A percentile compares a stretch with the other conserved stretches of the same genome.
phyloP scores from a whole-genome alignment of 2,113 vertebrate species.

The Zapus hudsonius region DNA sequence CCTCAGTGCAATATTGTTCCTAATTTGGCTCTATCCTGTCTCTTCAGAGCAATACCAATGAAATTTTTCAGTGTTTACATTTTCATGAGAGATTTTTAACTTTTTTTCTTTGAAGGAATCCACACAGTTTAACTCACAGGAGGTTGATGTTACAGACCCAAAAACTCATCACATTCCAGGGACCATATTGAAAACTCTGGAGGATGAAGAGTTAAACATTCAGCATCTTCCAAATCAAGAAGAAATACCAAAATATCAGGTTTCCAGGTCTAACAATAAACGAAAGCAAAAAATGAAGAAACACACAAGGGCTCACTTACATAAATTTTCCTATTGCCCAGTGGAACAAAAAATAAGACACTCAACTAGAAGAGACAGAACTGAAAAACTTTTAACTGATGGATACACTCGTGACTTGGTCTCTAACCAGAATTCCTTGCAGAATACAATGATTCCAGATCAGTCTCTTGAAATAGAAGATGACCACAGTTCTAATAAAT shows the following conservation, averaged over 20 bases:
- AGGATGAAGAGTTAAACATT: constrained; percentile 68
- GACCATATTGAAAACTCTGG: constrained; percentile 42
- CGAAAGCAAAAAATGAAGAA: constrained; percentile 61
- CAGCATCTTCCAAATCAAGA: constrained; percentile 52
- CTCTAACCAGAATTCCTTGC: constrained; percentile 63
- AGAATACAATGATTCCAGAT: constrained; percentile 70
- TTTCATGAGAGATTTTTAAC: neutral
- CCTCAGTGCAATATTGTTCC: neutral
- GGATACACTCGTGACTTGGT: neutral
- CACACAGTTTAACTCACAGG: constrained; percentile 75
- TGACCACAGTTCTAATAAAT: neutral
- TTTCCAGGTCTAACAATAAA: constrained; percentile 40
- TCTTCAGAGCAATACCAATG: constrained; percentile 34
- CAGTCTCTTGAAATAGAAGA: constrained; percentile 58
- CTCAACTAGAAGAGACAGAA: constrained; percentile 14
- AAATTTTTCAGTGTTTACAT: neutral
- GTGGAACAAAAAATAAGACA: constrained; percentile 67
- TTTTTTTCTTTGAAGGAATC: constrained; percentile 82
- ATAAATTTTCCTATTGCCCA: constrained; percentile 49
- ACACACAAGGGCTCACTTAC: constrained; percentile 29
- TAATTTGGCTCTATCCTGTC: neutral
- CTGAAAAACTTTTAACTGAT: neutral
- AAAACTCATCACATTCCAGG: constrained; percentile 54
- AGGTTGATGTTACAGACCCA: constrained; percentile 55
- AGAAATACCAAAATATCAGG: constrained; percentile 31